Base-by-base conservation (phyloP, 1,140 invertebrate species). In the Dinoponera quadriceps region DNA sequence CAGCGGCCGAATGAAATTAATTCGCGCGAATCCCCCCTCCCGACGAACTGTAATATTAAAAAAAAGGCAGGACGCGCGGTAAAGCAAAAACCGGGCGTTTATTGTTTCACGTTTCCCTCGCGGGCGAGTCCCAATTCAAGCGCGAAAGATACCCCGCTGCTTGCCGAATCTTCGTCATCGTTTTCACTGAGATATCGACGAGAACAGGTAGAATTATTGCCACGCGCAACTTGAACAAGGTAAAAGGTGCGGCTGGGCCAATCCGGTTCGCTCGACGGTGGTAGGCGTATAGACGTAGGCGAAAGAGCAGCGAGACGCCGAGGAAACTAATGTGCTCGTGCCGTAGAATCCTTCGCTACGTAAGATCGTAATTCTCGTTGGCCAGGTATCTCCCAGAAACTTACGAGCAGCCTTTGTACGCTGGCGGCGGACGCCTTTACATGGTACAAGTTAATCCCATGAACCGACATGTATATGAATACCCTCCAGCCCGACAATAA, bases 371-470 rank as follows among this genome's bases (percentile, higher is more conserved):
- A 92, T 90, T 94, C 86, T 89, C 86, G 88, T 89, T 88, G 85
- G 91, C 88, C 89, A 90, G 90, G 90, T 90, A 92, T 91, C 91
- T 90, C 88, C n/a, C 54, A 9, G 87, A 90, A 91, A 93, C 90
- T 93, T 92, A 93, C 82, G 90, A 90, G 62, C 85, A 63, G 84
- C 88, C 85, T 90, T 91, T 92, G 91, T 92, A 92, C 89, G 85
- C 84, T 86, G 86, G 86, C 88, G 90, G 85, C 86, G 85, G 86
- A 71, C 83, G 88, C 84, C 83, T 92, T 91, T 90, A 90, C 88
- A 74, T 84, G 87, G 82, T 92, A 93, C 92, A 92, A 93, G 92
- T 92, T 94, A 93, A 94, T 93, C 92, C 89, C 88, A 86, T 69
- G 80, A 88, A 75, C 60, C 73, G 85, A 80, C 82, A 77, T 85